phyloP scores from a whole-genome alignment of 2,113 vertebrate genomes.

The Channa argus region DNA sequence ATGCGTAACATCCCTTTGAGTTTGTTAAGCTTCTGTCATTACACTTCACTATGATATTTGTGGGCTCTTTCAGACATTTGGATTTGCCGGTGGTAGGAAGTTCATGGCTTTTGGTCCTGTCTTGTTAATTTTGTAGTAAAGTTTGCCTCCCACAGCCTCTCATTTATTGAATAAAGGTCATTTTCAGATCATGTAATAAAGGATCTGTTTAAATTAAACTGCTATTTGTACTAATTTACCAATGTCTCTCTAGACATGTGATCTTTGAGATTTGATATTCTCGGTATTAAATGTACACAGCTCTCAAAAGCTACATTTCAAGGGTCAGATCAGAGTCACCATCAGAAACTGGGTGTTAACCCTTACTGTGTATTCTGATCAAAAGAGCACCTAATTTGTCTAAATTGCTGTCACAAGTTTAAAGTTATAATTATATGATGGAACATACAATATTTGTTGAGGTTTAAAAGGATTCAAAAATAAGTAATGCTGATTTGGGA shows the following conservation, averaged over 20 bases:
- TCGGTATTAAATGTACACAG: neutral
- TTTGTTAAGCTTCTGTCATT: slow-evolving; percentile 5
- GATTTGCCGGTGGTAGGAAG: neutral
- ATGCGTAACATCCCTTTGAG: slow-evolving; percentile 18
- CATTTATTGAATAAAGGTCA: neutral
- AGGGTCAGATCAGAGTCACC: neutral
- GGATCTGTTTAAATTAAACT: neutral
- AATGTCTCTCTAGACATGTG: neutral
- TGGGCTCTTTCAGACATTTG: neutral
- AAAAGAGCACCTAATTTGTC: slow-evolving; percentile 35
- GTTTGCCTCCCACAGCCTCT: neutral
- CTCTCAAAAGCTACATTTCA: no score
- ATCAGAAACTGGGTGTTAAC: neutral
- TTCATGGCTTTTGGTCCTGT: neutral
- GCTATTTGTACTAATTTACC: neutral
- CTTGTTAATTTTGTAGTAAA: neutral
- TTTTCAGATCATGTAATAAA: no score
- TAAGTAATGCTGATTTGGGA: neutral
- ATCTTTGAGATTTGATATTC: neutral
- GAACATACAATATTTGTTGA: neutral
- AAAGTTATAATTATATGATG: neutral
- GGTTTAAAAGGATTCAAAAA: no score
- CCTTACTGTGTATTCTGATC: slow-evolving; percentile 36
- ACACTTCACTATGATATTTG: neutral
- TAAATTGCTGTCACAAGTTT: slow-evolving; percentile 31